phyloP scores from a whole-genome alignment of 1,140 invertebrate species.

The Scylla paramamosain region DNA sequence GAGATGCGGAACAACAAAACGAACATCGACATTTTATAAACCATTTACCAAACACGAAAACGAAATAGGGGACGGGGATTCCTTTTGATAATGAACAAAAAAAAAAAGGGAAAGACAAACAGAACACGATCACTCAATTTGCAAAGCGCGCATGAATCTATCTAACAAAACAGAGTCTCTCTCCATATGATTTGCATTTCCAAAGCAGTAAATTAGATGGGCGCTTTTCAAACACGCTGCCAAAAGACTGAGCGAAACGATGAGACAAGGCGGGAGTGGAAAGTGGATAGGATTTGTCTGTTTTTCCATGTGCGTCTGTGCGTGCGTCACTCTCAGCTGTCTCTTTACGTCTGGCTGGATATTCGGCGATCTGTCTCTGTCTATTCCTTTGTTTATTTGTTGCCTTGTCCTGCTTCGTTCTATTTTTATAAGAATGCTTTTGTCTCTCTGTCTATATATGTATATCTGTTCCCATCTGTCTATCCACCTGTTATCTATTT shows the following conservation, averaged over 20 bases:
- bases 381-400: background rate
- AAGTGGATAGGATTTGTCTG: background rate
- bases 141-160: background rate
- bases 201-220: conserved; percentile 6
- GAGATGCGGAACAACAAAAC: background rate
- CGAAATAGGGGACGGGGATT: background rate
- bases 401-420: no score
- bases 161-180: background rate
- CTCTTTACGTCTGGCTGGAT: background rate
- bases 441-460: no score
- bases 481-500: no score
- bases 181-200: background rate
- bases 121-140: background rate
- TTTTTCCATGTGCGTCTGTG: background rate
- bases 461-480: no score
- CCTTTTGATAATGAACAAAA: background rate
- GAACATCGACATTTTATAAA: background rate
- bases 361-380: background rate
- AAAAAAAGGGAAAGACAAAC: background rate
- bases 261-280: background rate
- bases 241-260: background rate
- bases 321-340: background rate
- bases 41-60: background rate
- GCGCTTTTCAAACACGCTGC: background rate
- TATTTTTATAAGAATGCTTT: no score